phyloP scores from a whole-genome alignment of 1,140 invertebrate species.

The Steinernema khuongi region DNA sequence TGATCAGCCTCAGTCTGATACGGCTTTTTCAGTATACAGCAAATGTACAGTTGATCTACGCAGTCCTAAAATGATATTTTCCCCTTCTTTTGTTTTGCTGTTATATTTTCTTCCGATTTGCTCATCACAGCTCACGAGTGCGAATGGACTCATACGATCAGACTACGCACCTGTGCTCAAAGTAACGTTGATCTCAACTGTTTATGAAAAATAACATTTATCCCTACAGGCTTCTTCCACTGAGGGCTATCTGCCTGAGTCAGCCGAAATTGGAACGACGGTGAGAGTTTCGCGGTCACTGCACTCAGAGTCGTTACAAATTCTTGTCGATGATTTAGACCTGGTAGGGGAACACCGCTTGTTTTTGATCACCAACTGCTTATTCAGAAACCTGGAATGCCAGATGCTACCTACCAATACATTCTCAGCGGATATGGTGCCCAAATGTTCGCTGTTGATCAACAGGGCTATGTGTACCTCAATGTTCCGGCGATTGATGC shows the following conservation, averaged over 20 bases:
- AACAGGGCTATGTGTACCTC: constrained; percentile 54
- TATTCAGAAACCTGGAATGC: constrained; percentile 55
- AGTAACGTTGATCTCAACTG: not conserved
- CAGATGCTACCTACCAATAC: constrained; percentile 57
- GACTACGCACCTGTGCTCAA: not conserved
- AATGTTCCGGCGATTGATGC: constrained; percentile 44
- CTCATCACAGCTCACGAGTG: not conserved
- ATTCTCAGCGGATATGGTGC: constrained; percentile 53
- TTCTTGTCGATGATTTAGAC: constrained; percentile 55
- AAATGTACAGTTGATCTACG: not conserved
- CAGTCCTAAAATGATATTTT: not conserved
- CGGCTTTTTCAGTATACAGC: not conserved
- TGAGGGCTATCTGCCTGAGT: constrained; percentile 51
- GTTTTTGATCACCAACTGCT: not conserved
- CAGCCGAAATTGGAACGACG: constrained; percentile 50
- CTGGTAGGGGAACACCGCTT: constrained; percentile 39
- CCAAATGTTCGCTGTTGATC: constrained; percentile 57
- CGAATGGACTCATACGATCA: not conserved
- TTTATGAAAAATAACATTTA: not conserved
- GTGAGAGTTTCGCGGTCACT: constrained; percentile 44
- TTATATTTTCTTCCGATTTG: not conserved
- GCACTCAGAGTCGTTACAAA: constrained; percentile 48
- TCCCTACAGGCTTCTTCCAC: constrained; percentile 49
- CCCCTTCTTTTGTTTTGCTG: not conserved
- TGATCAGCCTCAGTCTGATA: too few species aligned